Conservation (phyloP, 2,888 invertebrate genomes). For the Epistrophella euchroma region DNA sequence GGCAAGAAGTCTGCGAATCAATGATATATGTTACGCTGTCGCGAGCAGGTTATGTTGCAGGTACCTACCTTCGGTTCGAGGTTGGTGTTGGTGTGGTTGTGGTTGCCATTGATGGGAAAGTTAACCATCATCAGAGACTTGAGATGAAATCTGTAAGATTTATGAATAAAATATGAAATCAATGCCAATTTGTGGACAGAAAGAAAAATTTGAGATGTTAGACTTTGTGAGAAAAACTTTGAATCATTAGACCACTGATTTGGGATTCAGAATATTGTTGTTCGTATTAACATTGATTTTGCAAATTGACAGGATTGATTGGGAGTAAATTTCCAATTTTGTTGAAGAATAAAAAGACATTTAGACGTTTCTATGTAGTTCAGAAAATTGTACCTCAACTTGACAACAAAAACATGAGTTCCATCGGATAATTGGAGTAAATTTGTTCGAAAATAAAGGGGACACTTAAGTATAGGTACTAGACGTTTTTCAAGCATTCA, state of each 20-base stretch:
- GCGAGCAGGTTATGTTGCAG: constrained; percentile 17
- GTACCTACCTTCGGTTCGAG: not conserved
- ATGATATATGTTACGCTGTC: constrained; percentile 30
- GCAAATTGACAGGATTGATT: not conserved
- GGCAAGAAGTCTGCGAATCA: not conserved
- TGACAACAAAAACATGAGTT: too few relatives aligned
- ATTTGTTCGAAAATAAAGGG: too few relatives aligned
- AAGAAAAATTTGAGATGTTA: constrained; percentile 25
- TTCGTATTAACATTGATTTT: not conserved
- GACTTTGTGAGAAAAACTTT: not conserved
- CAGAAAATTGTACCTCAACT: too few relatives aligned
- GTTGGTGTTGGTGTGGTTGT: constrained; percentile 25
- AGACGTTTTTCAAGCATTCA: too few relatives aligned
- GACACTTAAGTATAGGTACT: too few relatives aligned
- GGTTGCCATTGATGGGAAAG: constrained; percentile 49
- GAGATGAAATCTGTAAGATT: constrained; percentile 53
- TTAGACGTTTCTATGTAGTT: too few relatives aligned
- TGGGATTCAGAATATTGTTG: not conserved
- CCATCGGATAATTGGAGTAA: too few relatives aligned
- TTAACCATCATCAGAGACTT: constrained; percentile 22
- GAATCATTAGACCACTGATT: constrained; percentile 12
- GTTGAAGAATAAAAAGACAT: not conserved
- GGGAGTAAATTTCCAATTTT: not conserved
- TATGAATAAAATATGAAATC: constrained; percentile 68
- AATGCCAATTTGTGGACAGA: constrained; percentile 49